Percentiles rank a stretch among this genome's conserved stretches.
phyloP scores from a whole-genome alignment of 1,140 invertebrate species.

The Harpegnathos saltator region DNA sequence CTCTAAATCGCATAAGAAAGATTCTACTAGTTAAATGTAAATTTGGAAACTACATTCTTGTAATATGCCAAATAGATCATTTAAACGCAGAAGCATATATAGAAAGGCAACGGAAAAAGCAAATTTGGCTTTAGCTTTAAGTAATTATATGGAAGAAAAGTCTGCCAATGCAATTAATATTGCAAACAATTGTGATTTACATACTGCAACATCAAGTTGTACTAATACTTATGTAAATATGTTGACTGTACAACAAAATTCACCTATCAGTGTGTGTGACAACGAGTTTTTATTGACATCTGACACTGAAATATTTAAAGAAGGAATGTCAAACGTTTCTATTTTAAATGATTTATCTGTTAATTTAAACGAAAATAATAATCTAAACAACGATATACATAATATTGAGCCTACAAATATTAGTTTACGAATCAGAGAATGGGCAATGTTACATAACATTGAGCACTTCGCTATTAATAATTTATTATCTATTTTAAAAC shows the following conservation, averaged over 20 bases:
- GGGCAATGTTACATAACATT: constrained; percentile 3
- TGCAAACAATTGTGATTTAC: neutral
- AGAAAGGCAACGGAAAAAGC: too few relatives aligned
- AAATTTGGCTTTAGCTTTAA: too few relatives aligned
- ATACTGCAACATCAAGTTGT: too few relatives aligned
- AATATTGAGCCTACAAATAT: neutral
- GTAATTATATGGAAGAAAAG: neutral
- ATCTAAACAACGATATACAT: neutral
- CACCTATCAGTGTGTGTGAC: neutral
- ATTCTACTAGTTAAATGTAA: neutral
- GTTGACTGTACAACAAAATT: neutral
- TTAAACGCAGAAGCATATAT: too few relatives aligned
- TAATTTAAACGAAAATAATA: constrained; percentile 2
- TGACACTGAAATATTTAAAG: too few relatives aligned
- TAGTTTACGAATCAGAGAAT: neutral
- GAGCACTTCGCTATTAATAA: neutral
- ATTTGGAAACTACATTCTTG: neutral
- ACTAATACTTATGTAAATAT: too few relatives aligned
- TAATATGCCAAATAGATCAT: neutral
- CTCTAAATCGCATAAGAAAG: neutral
- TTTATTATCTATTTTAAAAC: neutral
- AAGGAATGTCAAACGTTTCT: too few relatives aligned
- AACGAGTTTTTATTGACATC: too few relatives aligned
- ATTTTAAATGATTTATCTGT: too few relatives aligned
- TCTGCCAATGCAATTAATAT: constrained; percentile 1